These are phyloP conservation scores for Nerophis ophidion DNA, from an alignment of 2,113 vertebrate genomes.

Conservation along the genomic window DNA sequence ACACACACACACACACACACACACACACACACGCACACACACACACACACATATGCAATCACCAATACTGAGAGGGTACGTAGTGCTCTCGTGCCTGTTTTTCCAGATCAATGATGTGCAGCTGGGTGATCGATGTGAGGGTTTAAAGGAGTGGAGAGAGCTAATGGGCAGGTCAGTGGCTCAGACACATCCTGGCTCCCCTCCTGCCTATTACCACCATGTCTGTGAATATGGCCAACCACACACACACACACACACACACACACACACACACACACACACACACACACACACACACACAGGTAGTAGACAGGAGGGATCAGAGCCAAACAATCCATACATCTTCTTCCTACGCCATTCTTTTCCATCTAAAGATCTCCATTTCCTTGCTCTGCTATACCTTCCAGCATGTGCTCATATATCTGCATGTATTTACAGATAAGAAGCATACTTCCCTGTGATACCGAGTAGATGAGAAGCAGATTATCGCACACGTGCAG, in stretches of 20 bases:
- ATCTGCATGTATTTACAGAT: constrained; percentile 32
- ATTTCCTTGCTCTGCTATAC: constrained; percentile 15
- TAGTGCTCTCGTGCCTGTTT: constrained; percentile 76
- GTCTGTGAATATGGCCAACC: constrained; percentile 70
- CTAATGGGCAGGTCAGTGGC: constrained; percentile 64
- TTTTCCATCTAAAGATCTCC: constrained; percentile 15
- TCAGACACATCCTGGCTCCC: constrained; percentile 56
- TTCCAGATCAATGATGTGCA: constrained; percentile 80
- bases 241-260: constrained; percentile 53
- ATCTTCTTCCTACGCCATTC: constrained; percentile 21
- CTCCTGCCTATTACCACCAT: constrained; percentile 67
- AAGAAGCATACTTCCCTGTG: constrained; percentile 48
- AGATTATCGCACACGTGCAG: constrained; percentile 36
- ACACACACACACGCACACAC: background rate
- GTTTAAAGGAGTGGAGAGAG: constrained; percentile 63
- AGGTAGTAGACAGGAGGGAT: constrained; percentile 22
- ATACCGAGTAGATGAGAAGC: constrained; percentile 55
- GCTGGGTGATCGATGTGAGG: constrained; percentile 75
- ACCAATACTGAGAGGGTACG: constrained; percentile 45
- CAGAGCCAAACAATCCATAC: constrained; percentile 27
- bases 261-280: constrained; percentile 37
- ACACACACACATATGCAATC: constrained; percentile 12
- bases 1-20: background rate
- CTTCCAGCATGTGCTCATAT: constrained; percentile 24
- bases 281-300: constrained; percentile 22